phyloP scores from a whole-genome alignment of 2,888 invertebrate species.

The Hylaea fasciaria region DNA sequence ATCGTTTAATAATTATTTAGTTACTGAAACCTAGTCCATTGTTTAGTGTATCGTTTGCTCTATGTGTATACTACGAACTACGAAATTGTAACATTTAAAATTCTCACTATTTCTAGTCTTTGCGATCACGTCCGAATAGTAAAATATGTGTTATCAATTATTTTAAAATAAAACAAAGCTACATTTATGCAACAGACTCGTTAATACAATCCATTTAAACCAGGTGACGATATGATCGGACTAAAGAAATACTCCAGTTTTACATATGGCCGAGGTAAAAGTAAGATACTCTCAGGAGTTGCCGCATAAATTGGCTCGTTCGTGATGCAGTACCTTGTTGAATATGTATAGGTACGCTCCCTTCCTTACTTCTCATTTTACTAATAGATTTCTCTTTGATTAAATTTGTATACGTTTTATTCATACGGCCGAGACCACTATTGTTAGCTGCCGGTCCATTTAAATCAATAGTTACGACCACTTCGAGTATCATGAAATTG shows the following conservation, averaged over 20 bases:
- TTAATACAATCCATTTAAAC: conserved; percentile 52
- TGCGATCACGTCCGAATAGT: not conserved
- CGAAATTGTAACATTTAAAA: no score
- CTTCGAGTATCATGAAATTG: conserved; percentile 36
- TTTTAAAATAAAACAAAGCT: conserved; percentile 17
- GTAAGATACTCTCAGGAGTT: conserved; percentile 80
- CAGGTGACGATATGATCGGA: conserved; percentile 75
- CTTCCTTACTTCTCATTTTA: conserved; percentile 85
- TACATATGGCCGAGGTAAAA: conserved; percentile 80
- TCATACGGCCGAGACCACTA: conserved; percentile 77
- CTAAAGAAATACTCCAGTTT: conserved; percentile 80
- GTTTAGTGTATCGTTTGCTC: no score
- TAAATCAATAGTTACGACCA: conserved; percentile 71
- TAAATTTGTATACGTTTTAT: conserved; percentile 83
- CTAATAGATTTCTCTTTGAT: conserved; percentile 85
- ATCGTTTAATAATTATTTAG: no score
- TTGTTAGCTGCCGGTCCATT: conserved; percentile 72
- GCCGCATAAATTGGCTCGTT: conserved; percentile 82
- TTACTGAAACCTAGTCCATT: no score
- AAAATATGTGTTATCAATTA: not conserved
- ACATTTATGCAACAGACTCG: conserved; percentile 22
- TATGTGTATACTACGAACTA: no score
- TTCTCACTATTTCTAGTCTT: no score
- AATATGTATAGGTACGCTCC: conserved; percentile 84
- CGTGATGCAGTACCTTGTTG: conserved; percentile 85